phyloP scores from a whole-genome alignment of 2,113 vertebrate species.

The Tiliqua scincoides region DNA sequence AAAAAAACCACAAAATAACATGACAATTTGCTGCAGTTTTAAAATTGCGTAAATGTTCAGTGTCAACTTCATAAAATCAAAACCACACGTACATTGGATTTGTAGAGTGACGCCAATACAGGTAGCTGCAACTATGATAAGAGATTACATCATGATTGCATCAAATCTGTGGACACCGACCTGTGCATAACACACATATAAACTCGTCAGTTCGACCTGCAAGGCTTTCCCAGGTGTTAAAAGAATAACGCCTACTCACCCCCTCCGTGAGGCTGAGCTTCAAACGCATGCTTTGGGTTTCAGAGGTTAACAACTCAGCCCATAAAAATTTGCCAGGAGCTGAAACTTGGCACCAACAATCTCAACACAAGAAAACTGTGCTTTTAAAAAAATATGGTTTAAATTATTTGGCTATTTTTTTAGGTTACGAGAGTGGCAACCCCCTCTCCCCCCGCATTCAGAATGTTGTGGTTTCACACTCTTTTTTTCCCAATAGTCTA shows the following conservation, averaged over 20 bases:
- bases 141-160: conserved; percentile 23
- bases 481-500: conserved; percentile 67
- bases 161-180: conserved; percentile 20
- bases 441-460: conserved; percentile 30
- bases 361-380: conserved; percentile 57
- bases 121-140: conserved; percentile 36
- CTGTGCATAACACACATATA: not conserved
- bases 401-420: conserved; percentile 65
- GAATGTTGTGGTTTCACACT: conserved; percentile 78
- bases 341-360: conserved; percentile 67
- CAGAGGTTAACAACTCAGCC: conserved; percentile 68
- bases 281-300: conserved; percentile 63
- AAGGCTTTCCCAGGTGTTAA: conserved; percentile 34
- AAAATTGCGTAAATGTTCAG: conserved; percentile 41
- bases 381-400: conserved; percentile 72
- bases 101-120: not conserved
- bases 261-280: conserved; percentile 51
- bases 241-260: conserved; percentile 31
- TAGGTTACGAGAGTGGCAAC: conserved; percentile 63
- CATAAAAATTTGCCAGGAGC: conserved; percentile 64
- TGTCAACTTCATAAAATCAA: conserved; percentile 46
- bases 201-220: conserved; percentile 48
- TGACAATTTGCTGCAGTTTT: conserved; percentile 50
- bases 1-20: not conserved
- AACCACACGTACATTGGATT: conserved; percentile 30